Evolutionary conservation across 2,888 invertebrate genomes (phyloP), one percentile per base, ranked within the genome.

Genomic region (Ophonus ardosiacus): DNA sequence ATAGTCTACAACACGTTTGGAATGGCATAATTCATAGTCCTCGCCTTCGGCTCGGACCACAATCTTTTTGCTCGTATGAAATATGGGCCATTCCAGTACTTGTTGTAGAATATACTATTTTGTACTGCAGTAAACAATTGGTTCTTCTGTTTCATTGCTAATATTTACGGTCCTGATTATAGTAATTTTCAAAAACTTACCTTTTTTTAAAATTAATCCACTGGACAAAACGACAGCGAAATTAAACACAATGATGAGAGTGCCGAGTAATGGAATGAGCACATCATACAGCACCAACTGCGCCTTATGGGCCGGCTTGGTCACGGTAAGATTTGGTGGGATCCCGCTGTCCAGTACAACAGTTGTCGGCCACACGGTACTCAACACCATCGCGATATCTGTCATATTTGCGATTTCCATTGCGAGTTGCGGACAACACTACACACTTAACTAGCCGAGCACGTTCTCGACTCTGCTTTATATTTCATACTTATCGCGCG

Each of bases 161-260:
- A 1, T 1, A 31, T 4, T n/a, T n/a, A n/a, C n/a, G 31, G 31
- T 6, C 0, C 31, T 31, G 5, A 31, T 31, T 31, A 5, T 6
- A 4, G 6, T 31, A 31, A 31, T 31, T 31, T 5, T 31, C 5
- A 31, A 31, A 31, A 51, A 63, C 71, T 89, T 91, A 94, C 94
- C 94, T 92, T 93, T 93, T 89, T 92, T 93, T 31, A 95, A 90
- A 87, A 94, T 93, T 1, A 95, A 90, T 81, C 94, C 94, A 89
- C 94, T 94, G n/a, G 95, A 94, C 83, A 94, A 90, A 13, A 94
- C 94, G n/a, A 94, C 94, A 6, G 92, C 92, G 40, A 94, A 89
- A 90, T 95, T 95, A 85, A 93, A 91, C 24, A 93, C 86, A 80
- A 94, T 93, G 63, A 94, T 93, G 15, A 94, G 87, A 1, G 91